Evolutionary conservation across 2,113 vertebrate species (phyloP), one percentile per base, ranked within the genome.

Genomic region (Trogon melanurus): DNA sequence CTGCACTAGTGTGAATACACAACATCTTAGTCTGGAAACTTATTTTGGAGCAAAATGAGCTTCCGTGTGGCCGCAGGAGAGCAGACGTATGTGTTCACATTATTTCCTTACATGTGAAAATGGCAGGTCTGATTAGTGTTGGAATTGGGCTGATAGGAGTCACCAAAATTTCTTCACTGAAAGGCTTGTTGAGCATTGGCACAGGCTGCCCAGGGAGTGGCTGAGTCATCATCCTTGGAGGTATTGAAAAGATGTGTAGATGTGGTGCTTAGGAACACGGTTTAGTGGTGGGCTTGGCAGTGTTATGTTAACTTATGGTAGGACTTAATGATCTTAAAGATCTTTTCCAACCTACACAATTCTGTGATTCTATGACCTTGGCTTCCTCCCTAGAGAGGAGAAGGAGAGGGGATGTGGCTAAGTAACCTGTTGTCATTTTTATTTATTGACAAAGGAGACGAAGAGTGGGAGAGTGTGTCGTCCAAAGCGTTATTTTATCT

Each of bases 391-490:
- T 36, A 22, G 47, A 13, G 17, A 30, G n/a, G 50, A 66, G 41
- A 29, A 54, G 32, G 14, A 53, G 41, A 41, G 41, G 41, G 41
- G 41, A 41, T 41, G 11, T 41, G 41, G 41, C 41, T 41, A 41
- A 13, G 41, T 41, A 41, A 41, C 41, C 10, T 41, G 10, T 64
- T 67, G 20, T 9, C 7, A 32, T 38, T 27, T 11, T 62, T 45
- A 45, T 26, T 36, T 36, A 36, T 36, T 36, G 36, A 36, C 36
- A 36, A 36, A 36, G 36, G 34, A 75, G 36, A 60, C 36, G 30
- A 32, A 53, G 29, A 56, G 0, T 50, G 44, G 13, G 21, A 56
- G 10, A 56, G 2, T 8, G 2, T 13, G 32, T 41, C 2, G 2
- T 34, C 34, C 0, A 3, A 60, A 78, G 29, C n/a, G 18, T 30